Evolutionary conservation across 2,888 invertebrate species (phyloP), one percentile per base, ranked within the genome.

Genomic region (Drosophila prolongata): DNA sequence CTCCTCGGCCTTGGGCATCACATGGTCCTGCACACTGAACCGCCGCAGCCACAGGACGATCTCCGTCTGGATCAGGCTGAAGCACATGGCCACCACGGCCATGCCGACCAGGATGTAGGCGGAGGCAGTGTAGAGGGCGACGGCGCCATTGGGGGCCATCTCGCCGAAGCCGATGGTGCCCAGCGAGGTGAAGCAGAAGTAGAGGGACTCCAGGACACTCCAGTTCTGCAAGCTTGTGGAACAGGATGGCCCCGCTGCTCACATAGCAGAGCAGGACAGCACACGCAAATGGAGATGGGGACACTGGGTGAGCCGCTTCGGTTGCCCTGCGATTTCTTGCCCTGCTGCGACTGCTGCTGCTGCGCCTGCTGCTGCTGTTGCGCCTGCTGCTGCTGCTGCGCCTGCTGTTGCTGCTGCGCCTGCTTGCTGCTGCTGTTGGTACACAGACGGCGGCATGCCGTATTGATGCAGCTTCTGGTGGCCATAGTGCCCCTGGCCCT

Each of bases 171-270:
- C 97, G 78, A 97, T 97, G 11, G 97, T 97, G 27, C 96, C 96
- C 73, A 95, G 93, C 70, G 95, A 95, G 16, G 96, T 95, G 92
- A 96, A 96, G 83, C 96, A 96, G 90, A 96, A 96, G 91, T 95
- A 96, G 71, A 95, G 94, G 37, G 98, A 98, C 89, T 98, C 98
- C 57, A 98, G 93, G 43, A 97, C 94, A 69, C 95, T 95, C 99
- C 99, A 99, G 79, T 95, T 95, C 92, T 99, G 99, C 90, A 98
- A 98, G 96, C 58, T 96, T 94, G 71, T 96, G 96, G 92, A 99
- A 99, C 77, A 99, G 94, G 68, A 97, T 93, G 1, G 98, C 97
- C 13, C 99, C 99, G 38, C 97, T 95, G 66, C 96, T 95, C 86
- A 99, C 95, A 92, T 99, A 99, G 78, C 95, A 94, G 52, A 97